Evolutionary conservation across 37 sponge, comb jelly and placozoan genomes (phyloP).

Genomic region (Amphimedon queenslandica): DNA sequence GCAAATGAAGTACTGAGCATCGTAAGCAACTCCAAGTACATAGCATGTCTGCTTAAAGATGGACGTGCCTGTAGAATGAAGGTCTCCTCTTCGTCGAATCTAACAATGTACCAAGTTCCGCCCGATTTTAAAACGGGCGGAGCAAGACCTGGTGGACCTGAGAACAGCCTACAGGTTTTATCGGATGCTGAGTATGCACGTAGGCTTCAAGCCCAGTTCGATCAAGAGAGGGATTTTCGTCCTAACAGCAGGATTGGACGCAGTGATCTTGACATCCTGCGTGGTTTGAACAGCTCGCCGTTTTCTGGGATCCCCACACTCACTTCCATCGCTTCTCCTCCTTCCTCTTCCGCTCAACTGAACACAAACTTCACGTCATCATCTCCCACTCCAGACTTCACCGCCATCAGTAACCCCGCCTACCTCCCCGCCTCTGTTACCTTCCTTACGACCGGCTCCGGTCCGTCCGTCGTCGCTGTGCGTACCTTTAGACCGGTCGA

Average conservation of each 20-base stretch:
- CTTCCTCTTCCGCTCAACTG: background rate
- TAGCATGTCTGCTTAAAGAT: constrained; percentile 47
- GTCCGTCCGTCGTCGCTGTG: background rate
- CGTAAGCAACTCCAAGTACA: constrained; percentile 36
- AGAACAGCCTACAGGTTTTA: constrained; percentile 30
- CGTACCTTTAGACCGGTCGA: background rate
- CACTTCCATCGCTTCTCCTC: background rate
- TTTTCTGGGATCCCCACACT: background rate
- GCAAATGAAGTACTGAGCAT: constrained; percentile 11
- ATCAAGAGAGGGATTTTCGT: constrained; percentile 9
- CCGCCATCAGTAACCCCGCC: background rate
- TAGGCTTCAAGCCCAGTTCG: constrained; percentile 46
- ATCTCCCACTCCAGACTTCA: background rate
- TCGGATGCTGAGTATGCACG: constrained; percentile 69
- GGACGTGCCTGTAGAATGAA: constrained; percentile 58
- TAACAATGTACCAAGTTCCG: background rate
- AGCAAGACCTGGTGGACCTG: too few relatives aligned
- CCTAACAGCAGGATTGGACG: background rate
- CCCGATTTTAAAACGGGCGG: background rate
- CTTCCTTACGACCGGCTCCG: background rate
- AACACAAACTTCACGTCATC: background rate
- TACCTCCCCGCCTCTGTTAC: background rate
- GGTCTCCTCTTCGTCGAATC: background rate
- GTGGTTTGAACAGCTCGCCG: background rate
- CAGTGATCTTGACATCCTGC: background rate